Conservation (phyloP, 2,113 vertebrate species). For the Agelaius phoeniceus region DNA sequence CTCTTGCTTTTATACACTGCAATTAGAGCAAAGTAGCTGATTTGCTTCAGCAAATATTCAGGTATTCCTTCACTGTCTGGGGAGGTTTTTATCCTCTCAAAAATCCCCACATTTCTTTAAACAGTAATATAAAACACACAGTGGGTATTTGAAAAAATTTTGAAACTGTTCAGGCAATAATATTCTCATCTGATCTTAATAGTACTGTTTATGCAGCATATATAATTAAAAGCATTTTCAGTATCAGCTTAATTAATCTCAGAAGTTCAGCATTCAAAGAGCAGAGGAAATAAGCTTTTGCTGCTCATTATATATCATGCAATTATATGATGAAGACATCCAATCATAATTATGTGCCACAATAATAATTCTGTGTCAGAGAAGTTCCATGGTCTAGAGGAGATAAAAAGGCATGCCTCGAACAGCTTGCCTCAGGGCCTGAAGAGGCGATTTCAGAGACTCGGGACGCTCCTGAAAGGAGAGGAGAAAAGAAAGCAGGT, state of each 20-base stretch:
- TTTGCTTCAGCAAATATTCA: not conserved
- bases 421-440: not conserved
- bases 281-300: constrained; percentile 37
- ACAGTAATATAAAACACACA: not conserved
- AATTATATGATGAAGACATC: constrained; percentile 30
- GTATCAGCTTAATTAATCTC: constrained; percentile 38
- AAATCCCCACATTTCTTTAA: not conserved
- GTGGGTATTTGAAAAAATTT: not conserved
- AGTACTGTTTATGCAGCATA: constrained; percentile 34
- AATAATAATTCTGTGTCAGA: constrained; percentile 2
- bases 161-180: constrained; percentile 10
- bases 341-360: not conserved
- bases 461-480: not conserved
- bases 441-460: not conserved
- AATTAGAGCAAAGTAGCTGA: not conserved
- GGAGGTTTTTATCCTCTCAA: not conserved
- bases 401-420: not conserved
- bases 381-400: not conserved
- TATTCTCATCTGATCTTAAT: constrained; percentile 41
- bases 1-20: not conserved
- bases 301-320: constrained; percentile 33
- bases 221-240: constrained; percentile 57
- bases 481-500: not conserved
- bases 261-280: constrained; percentile 48
- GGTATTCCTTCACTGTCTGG: not conserved